phyloP scores from a whole-genome alignment of 2,797 vertebrate species.

The Sciurus vulgaris region DNA sequence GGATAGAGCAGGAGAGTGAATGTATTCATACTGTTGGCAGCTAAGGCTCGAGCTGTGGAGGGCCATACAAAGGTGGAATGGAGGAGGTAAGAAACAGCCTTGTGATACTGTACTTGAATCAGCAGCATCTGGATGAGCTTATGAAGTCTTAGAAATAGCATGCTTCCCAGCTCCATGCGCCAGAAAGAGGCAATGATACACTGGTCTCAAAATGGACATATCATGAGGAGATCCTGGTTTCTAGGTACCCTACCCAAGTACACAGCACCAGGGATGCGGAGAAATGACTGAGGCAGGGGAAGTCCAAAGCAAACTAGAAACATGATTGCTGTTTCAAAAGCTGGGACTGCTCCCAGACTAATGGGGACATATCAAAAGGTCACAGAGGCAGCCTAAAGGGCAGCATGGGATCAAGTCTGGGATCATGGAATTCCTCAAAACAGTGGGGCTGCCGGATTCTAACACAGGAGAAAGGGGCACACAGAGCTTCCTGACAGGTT shows the following conservation, averaged over 20 bases:
- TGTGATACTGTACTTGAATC: accelerated
- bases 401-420: background rate
- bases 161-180: background rate
- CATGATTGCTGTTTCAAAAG: background rate
- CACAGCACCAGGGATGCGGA: background rate
- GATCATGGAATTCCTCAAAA: too few species aligned
- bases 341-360: too few species aligned
- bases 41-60: background rate
- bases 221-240: background rate
- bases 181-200: too few species aligned
- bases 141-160: background rate
- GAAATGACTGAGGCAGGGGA: too few species aligned
- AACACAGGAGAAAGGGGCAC: background rate
- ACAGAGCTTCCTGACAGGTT: accelerated
- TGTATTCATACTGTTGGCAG: background rate
- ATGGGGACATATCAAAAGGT: background rate
- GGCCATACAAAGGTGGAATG: background rate
- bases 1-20: background rate
- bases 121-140: background rate
- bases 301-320: background rate
- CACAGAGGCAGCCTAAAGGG: background rate
- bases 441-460: accelerated
- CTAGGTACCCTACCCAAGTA: too few species aligned
- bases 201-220: too few species aligned
- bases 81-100: background rate